phyloP scores from a whole-genome alignment of 1,140 invertebrate genomes.

The Drosophila melanogaster region Release_6_plus_ISO1_MT NT_033777.3:21970001-21970500 shows the following conservation, averaged over 20 bases:
- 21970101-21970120: constrained; percentile 59
- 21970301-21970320: constrained; percentile 23
- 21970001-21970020: constrained; percentile 52
- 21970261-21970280: constrained; percentile 40
- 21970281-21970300: constrained; percentile 47
- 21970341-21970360: background rate
- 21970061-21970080: constrained; percentile 45
- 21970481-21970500: too few relatives aligned
- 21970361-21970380: background rate
- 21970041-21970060: constrained; percentile 11
- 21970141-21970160: constrained; percentile 4
- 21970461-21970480: too few relatives aligned
- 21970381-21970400: background rate
- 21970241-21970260: constrained; percentile 61
- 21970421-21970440: too few relatives aligned
- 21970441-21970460: too few relatives aligned
- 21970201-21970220: constrained; percentile 41
- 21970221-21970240: constrained; percentile 68
- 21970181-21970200: constrained; percentile 67
- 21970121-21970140: constrained; percentile 39
- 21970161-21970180: constrained; percentile 37
- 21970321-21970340: background rate
- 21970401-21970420: background rate
- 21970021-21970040: constrained; percentile 10
- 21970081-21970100: constrained; percentile 54